A percentile compares a stretch with the other conserved stretches of the same genome.
Evolutionary conservation across 2,888 invertebrate genomes (phyloP).

Genomic region (Oxyteleia sp.): DNA sequence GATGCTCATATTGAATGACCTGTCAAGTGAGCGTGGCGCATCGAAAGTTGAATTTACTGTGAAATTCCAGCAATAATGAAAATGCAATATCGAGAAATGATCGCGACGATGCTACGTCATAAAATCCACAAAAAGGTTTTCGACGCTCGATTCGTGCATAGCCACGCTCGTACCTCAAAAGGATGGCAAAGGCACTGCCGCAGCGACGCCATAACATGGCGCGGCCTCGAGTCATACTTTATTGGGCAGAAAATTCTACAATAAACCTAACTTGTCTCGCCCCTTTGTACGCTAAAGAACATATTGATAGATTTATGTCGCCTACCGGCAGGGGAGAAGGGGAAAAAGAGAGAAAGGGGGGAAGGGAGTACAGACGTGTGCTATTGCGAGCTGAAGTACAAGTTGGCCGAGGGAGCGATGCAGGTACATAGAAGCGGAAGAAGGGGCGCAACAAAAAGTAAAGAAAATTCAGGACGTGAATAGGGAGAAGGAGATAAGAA

Average conservation of each 20-base stretch:
- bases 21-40: slow-evolving; percentile 29
- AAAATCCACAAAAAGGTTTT: slow-evolving; percentile 81
- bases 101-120: slow-evolving; percentile 79
- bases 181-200: slow-evolving; percentile 70
- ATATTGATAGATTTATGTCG: slow-evolving; percentile 72
- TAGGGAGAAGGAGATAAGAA: too few relatives aligned
- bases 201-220: slow-evolving; percentile 71
- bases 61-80: slow-evolving; percentile 75
- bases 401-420: too few relatives aligned
- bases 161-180: slow-evolving; percentile 75
- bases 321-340: slow-evolving; percentile 64
- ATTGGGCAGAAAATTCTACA: slow-evolving; percentile 87
- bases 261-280: slow-evolving; percentile 84
- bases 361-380: too few relatives aligned
- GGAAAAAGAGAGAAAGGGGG: slow-evolving; percentile 63
- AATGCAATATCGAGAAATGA: slow-evolving; percentile 71
- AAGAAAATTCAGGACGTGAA: too few relatives aligned
- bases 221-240: slow-evolving; percentile 82
- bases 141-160: slow-evolving; percentile 61
- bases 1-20: slow-evolving; percentile 32
- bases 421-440: too few relatives aligned
- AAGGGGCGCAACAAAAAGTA: too few relatives aligned
- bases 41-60: slow-evolving; percentile 71
- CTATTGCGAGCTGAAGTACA: too few relatives aligned
- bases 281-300: slow-evolving; percentile 76